Evolutionary conservation across 2,113 vertebrate genomes (phyloP).

Genomic region (Haplochromis vanheusdeni): DNA sequence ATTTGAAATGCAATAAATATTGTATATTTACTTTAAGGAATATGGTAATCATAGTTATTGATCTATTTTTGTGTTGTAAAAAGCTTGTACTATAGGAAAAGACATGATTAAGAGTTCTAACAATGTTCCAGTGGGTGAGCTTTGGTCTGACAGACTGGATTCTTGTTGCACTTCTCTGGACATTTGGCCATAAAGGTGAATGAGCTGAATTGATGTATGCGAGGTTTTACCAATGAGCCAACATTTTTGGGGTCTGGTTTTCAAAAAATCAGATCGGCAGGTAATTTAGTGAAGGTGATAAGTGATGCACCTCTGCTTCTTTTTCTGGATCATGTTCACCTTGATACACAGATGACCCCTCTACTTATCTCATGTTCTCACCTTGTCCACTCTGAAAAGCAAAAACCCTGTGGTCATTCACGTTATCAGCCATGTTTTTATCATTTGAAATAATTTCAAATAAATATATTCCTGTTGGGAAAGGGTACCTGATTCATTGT

Average conservation of each 20-base stretch:
- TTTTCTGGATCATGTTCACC: neutral
- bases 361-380: slow-evolving; percentile 17
- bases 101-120: slow-evolving; percentile 44
- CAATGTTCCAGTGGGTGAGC: slow-evolving; percentile 31
- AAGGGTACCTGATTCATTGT: neutral
- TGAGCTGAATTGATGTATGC: neutral
- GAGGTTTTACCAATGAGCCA: neutral
- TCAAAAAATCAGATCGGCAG: neutral
- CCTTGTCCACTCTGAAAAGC: slow-evolving; percentile 25
- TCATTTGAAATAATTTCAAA: slow-evolving; percentile 61
- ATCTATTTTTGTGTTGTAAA: slow-evolving; percentile 81
- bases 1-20: slow-evolving; percentile 69
- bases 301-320: neutral
- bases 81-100: slow-evolving; percentile 73
- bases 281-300: neutral
- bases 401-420: slow-evolving; percentile 40
- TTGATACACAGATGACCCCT: slow-evolving; percentile 3
- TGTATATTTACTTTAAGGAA: slow-evolving; percentile 74
- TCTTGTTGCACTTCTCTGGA: slow-evolving; percentile 10
- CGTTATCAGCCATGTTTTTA: slow-evolving; percentile 66
- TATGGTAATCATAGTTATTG: slow-evolving; percentile 73
- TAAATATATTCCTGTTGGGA: slow-evolving; percentile 61
- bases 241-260: neutral
- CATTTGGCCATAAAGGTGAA: slow-evolving; percentile 1
- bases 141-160: slow-evolving; percentile 2